Base-by-base conservation (phyloP, 2,113 vertebrate species). In the Zapus hudsonius region DNA sequence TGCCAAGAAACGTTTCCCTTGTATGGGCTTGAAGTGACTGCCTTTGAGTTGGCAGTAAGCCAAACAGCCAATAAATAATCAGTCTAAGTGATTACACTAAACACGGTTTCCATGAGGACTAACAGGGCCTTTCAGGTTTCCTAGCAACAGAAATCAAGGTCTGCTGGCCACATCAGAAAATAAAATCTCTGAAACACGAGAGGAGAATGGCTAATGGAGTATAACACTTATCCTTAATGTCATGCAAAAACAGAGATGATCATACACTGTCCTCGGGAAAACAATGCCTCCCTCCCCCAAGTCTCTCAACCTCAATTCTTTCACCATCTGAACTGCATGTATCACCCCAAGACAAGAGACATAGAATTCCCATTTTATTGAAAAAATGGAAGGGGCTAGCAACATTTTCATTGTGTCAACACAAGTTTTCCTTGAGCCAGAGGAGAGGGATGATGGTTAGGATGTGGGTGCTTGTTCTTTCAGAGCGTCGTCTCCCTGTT, bases 121-220 rank as follows among this genome's bases (percentile, higher is more conserved):
- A 40, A 42, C 92, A 80, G 73, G 73, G 38, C 61, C 81, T 91
- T 92, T 61, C 57, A 81, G 67, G 93, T 95, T 91, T 95, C 94
- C 87, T 92, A 95, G 95, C 93, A 95, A 95, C 90, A 94, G 63
- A 91, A 89, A 91, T 66, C 80, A 92, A 94, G 92, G 67, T 91
- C 72, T 72, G 47, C 89, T 86, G 69, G 33, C 57, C 52, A 67
- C 27, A 38, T 27, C 33, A 89, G 70, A 69, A 38, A 70, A n/a
- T 33, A 55, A 64, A 72, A 57, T 44, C 31, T 16, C 75, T 84
- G 75, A 74, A 90, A 95, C 23, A 61, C 55, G 38, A 61, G 2
- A 63, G 36, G 5, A n/a, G 87, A 82, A 63, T 47, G 31, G 38
- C 44, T 92, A 76, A 81, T 80, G 88, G 64, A 82, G 22, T 80